Percentiles rank a stretch among this genome's conserved stretches.
phyloP scores from a whole-genome alignment of 2,797 vertebrate genomes.

The Pantherophis vulpinus region DNA sequence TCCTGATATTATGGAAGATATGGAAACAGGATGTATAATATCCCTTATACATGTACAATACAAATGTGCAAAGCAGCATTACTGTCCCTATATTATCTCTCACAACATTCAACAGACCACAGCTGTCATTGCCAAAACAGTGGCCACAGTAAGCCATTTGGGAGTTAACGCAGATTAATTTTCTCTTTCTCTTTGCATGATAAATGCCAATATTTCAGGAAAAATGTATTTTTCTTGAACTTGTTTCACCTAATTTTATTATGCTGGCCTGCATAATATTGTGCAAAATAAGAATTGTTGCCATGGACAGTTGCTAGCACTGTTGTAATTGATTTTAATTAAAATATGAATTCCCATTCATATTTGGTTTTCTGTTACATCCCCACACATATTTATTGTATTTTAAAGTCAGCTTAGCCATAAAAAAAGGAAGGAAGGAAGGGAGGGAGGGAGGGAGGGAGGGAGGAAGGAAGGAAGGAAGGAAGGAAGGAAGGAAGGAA shows the following conservation, averaged over 20 bases:
- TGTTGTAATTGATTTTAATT: slow-evolving; percentile 16
- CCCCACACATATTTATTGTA: not conserved
- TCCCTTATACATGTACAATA: not conserved
- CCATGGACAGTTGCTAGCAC: not conserved
- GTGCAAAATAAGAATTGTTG: not conserved
- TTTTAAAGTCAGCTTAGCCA: not conserved
- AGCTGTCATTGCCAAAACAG: not conserved
- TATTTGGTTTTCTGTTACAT: not conserved
- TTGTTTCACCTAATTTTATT: slow-evolving; percentile 10
- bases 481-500: not conserved
- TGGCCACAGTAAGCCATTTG: not conserved
- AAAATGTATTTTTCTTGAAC: slow-evolving; percentile 12
- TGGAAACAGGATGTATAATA: not conserved
- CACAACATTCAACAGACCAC: not conserved
- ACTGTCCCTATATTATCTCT: not conserved
- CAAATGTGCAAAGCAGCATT: not conserved
- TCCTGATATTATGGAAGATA: not conserved
- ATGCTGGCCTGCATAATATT: slow-evolving; percentile 2
- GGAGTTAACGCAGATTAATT: slow-evolving; percentile 1
- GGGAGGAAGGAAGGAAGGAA: not conserved
- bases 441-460: not conserved
- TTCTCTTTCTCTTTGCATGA: slow-evolving; percentile 5
- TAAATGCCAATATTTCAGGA: not conserved
- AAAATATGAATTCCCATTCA: not conserved
- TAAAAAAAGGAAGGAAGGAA: not conserved